Base-by-base conservation (phyloP, 1,140 invertebrate genomes). In the Xylocopa sonorina region DNA sequence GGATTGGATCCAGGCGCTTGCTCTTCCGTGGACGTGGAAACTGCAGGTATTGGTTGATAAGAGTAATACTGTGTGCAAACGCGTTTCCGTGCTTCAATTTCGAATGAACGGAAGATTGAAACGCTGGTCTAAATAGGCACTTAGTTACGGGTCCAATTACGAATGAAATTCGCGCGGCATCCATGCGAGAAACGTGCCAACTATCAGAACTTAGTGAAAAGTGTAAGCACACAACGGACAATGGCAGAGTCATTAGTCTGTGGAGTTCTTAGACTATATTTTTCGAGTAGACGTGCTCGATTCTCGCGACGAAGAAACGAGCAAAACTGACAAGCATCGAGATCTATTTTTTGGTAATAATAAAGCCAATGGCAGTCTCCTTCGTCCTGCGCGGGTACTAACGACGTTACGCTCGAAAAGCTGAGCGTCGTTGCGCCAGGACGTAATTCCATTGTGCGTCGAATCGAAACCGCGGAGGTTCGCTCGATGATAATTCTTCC, bases 401-500 rank as follows among this genome's bases (percentile, higher is more conserved):
- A 67, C 29, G 46, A 55, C 18, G 46, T 53, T 46, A 67, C 38
- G 48, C 29, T 43, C 21, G 46, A 75, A 76, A 67, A 38, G 73
- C 46, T 67, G 73, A 46, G 6, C 12, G 55, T 73, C n/a, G 43
- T 74, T 21, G 50, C 27, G 16, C 43, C 41, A 16, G 41, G 50
- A 27, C 12, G 41, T 55, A 77, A 69, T 67, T 69, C 55, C 29
- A 69, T 58, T 69, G 66, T 48, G 5, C 10, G n/a, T 43, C 43
- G 48, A 51, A 62, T 71, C 55, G 53, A 60, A 69, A 60, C 66
- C 67, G 38, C 29, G 14, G 21, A 27, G 27, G n/a, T 16, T 53
- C 21, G 12, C 21, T 38, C 27, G 46, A 71, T 34, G 48, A 29
- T 29, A 48, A 78, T 62, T 71, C 66, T 21, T 69, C 53, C 51